These are phyloP conservation scores for Ibidorhyncha struthersii DNA, from an alignment of 2,113 vertebrate genomes.

Conservation along the genomic window DNA sequence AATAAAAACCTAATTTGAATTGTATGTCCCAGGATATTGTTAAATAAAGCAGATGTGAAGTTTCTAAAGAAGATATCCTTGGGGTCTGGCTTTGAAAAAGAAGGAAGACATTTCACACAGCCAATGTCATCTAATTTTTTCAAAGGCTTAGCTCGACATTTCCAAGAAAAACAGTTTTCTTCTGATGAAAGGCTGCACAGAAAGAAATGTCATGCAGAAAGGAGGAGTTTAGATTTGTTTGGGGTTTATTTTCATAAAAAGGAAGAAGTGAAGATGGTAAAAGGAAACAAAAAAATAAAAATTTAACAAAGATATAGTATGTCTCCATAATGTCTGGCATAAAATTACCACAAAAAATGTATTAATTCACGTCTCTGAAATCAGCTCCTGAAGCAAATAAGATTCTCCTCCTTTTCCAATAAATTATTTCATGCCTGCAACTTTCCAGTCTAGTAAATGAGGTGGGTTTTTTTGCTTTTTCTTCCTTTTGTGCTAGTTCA, in stretches of 20 bases:
- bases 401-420: neutral
- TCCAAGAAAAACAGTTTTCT: slow-evolving; percentile 49
- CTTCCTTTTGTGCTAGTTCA: neutral
- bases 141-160: slow-evolving; percentile 40
- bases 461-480: neutral
- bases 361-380: neutral
- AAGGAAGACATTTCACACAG: neutral
- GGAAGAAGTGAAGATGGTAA: neutral
- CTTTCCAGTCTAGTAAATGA: neutral
- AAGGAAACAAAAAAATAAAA: neutral
- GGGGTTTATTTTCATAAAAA: slow-evolving; percentile 21
- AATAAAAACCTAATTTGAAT: slow-evolving; percentile 6
- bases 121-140: slow-evolving; percentile 31
- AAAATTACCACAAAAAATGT: neutral
- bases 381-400: neutral
- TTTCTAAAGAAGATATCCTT: slow-evolving; percentile 22
- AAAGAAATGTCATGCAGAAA: slow-evolving; percentile 19
- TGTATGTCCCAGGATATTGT: neutral
- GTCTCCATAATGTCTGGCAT: neutral
- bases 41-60: slow-evolving; percentile 32
- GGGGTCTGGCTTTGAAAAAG: slow-evolving; percentile 32
- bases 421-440: neutral
- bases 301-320: neutral
- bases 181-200: slow-evolving; percentile 49
- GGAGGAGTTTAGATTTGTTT: neutral